Conservation (phyloP, 2,888 invertebrate genomes). For the Crocallis elinguaria region DNA sequence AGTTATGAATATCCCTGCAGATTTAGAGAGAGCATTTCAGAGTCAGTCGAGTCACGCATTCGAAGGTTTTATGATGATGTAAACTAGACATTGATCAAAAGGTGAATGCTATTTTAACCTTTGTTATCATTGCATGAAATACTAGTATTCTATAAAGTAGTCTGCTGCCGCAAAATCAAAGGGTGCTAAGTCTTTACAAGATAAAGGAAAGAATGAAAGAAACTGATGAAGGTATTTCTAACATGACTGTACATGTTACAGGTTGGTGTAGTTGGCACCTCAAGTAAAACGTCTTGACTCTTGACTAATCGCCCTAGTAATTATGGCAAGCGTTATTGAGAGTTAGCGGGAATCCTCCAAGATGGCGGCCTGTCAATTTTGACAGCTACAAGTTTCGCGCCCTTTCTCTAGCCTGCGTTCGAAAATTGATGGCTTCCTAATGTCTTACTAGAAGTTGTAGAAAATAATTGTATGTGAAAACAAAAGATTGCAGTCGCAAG, state of each 20-base stretch:
- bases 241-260: constrained; percentile 5
- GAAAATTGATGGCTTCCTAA: constrained; percentile 21
- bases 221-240: no score
- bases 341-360: constrained; percentile 61
- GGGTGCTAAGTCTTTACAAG: no score
- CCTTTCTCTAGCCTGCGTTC: constrained; percentile 41
- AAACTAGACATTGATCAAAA: no score
- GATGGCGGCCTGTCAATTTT: constrained; percentile 76
- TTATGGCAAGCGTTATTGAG: constrained; percentile 69
- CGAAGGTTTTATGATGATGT: no score
- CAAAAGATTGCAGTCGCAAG: neutral
- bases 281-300: constrained; percentile 59
- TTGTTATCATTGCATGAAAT: no score
- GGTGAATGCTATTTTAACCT: no score
- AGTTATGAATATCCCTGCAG: no score
- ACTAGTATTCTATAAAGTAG: no score
- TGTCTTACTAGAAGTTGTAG: constrained; percentile 17
- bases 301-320: constrained; percentile 77
- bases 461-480: neutral
- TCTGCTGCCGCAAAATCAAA: no score
- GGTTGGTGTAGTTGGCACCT: constrained; percentile 36
- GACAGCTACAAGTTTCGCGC: constrained; percentile 72
- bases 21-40: no score
- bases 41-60: no score
- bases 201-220: no score